phyloP scores from a whole-genome alignment of 2,888 invertebrate species.

The Drosophila merina region DNA sequence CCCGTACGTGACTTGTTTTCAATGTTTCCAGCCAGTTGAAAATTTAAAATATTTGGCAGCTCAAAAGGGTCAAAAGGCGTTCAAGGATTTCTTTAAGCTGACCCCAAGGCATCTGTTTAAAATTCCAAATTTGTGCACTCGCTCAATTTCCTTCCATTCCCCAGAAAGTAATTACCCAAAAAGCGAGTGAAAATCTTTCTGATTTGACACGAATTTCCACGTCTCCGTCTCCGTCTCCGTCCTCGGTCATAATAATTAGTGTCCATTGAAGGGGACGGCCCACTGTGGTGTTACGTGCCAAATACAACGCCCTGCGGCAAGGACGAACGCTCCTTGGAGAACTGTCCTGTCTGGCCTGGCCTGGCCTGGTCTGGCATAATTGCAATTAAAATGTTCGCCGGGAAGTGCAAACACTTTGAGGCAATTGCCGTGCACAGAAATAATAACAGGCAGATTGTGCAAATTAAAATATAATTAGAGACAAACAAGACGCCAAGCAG shows the following conservation, averaged over 20 bases:
- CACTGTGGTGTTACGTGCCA: slow-evolving; percentile 65
- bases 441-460: slow-evolving; percentile 50
- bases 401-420: slow-evolving; percentile 74
- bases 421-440: slow-evolving; percentile 35
- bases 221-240: slow-evolving; percentile 9
- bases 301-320: slow-evolving; percentile 69
- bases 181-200: slow-evolving; percentile 38
- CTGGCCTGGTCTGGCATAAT: slow-evolving; percentile 60
- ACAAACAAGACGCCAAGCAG: slow-evolving; percentile 65
- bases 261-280: slow-evolving; percentile 55
- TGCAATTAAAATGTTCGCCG: slow-evolving; percentile 75
- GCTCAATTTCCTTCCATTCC: slow-evolving; percentile 81
- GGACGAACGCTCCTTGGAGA: slow-evolving; percentile 55
- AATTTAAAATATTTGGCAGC: slow-evolving; percentile 40
- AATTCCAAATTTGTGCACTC: slow-evolving; percentile 77
- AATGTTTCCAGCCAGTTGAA: slow-evolving; percentile 21
- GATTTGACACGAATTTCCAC: slow-evolving; percentile 67
- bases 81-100: slow-evolving; percentile 20
- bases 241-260: slow-evolving; percentile 76
- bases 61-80: slow-evolving; percentile 10
- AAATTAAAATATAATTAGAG: slow-evolving; percentile 81
- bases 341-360: slow-evolving; percentile 6
- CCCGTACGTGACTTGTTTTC: slow-evolving; percentile 75
- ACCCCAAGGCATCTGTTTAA: slow-evolving; percentile 55
- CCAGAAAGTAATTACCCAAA: slow-evolving; percentile 76